Evolutionary conservation across 1,140 invertebrate genomes (phyloP).

Genomic region (Drosophila leontia): DNA sequence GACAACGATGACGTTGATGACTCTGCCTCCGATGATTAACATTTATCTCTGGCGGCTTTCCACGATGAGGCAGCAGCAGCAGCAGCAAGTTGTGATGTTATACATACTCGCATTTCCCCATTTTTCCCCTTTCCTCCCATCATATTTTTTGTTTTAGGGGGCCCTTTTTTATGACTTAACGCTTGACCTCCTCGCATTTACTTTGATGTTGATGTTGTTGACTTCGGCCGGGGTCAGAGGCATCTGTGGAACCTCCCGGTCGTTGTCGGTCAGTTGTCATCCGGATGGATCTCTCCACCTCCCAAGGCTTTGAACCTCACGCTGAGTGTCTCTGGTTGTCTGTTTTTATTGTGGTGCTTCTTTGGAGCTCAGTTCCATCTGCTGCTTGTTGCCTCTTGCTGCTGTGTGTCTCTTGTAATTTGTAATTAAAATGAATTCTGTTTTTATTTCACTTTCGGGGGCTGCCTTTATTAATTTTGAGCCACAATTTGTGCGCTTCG

Average conservation of each 20-base stretch:
- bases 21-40: conserved; percentile 57
- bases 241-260: conserved; percentile 43
- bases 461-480: conserved; percentile 64
- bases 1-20: conserved; percentile 60
- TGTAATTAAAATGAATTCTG: conserved; percentile 76
- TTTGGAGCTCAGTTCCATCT: conserved; percentile 26
- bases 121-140: conserved; percentile 11
- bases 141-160: conserved; percentile 7
- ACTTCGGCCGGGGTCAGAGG: conserved; percentile 68
- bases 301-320: conserved; percentile 68
- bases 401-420: conserved; percentile 59
- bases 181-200: conserved; percentile 76
- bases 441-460: conserved; percentile 61
- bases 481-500: conserved; percentile 65
- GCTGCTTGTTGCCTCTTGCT: not conserved
- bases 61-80: conserved; percentile 38
- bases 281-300: conserved; percentile 14
- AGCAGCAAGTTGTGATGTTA: conserved; percentile 32
- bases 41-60: conserved; percentile 65
- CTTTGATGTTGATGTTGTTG: conserved; percentile 73
- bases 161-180: conserved; percentile 73
- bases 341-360: conserved; percentile 57
- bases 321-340: conserved; percentile 41
- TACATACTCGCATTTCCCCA: conserved; percentile 30
- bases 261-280: conserved; percentile 31